Conservation (phyloP, 2,797 vertebrate species). For the Manis crassicaudata region DNA sequence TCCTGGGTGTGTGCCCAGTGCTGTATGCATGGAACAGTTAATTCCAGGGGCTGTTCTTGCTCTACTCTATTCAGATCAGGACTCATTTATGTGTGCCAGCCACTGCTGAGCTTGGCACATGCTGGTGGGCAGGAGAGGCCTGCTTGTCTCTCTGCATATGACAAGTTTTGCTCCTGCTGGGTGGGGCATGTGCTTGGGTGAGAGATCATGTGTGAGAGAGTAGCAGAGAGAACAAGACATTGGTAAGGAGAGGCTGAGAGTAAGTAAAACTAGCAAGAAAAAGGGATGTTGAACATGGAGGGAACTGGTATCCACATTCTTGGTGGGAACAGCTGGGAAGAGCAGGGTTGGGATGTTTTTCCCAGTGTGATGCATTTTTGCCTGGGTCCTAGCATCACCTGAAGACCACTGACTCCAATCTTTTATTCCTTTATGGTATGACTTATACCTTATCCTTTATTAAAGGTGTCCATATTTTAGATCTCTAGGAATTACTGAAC, state of each 20-base stretch:
- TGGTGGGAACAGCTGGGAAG: background rate
- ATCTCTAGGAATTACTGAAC: background rate
- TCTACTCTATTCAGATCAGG: constrained; percentile 64
- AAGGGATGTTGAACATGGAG: background rate
- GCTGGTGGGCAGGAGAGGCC: constrained; percentile 63
- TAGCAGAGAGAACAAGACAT: constrained; percentile 4
- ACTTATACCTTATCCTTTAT: background rate
- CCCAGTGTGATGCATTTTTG: background rate
- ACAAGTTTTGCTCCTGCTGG: constrained; percentile 37
- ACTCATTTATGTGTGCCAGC: constrained; percentile 75
- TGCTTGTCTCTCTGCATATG: constrained; percentile 57
- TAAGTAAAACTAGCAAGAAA: background rate
- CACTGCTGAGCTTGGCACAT: constrained; percentile 75
- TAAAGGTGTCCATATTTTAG: background rate
- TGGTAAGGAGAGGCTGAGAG: background rate
- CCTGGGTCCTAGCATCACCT: background rate
- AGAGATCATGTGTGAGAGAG: background rate
- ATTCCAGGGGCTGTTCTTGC: constrained; percentile 65
- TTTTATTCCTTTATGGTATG: background rate
- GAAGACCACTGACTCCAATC: background rate
- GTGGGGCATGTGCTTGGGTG: constrained; percentile 12
- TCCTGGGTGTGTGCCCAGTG: constrained; percentile 69
- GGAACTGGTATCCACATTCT: background rate
- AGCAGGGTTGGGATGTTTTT: background rate
- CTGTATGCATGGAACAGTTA: constrained; percentile 67